Evolutionary conservation across 1,140 invertebrate genomes (phyloP).

Genomic region (Cardiocondyla obscurior): DNA sequence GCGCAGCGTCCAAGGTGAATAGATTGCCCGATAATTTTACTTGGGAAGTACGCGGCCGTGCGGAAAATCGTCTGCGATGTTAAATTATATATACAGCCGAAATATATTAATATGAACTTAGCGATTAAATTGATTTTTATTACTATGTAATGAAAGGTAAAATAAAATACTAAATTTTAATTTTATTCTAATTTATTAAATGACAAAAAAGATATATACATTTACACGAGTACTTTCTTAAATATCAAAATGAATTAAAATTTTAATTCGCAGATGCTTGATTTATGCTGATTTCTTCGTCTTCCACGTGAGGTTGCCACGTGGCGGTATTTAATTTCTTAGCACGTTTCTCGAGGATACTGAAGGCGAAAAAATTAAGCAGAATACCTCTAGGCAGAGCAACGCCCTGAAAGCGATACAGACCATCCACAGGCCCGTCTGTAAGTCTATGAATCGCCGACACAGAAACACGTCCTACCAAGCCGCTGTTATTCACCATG

Average conservation of each 20-base stretch:
- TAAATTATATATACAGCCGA: slow-evolving; percentile 39
- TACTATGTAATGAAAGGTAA: neutral
- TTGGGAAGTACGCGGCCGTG: slow-evolving; percentile 74
- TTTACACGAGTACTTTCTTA: slow-evolving; percentile 25
- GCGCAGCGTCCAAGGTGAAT: slow-evolving; percentile 74
- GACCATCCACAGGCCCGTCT: slow-evolving; percentile 83
- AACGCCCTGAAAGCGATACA: slow-evolving; percentile 96
- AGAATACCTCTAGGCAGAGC: slow-evolving; percentile 91
- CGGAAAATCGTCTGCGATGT: slow-evolving; percentile 16
- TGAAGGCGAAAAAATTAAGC: slow-evolving; percentile 93
- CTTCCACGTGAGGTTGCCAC: slow-evolving; percentile 68
- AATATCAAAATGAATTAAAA: neutral
- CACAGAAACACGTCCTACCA: slow-evolving; percentile 90
- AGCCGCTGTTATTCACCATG: slow-evolving; percentile 90
- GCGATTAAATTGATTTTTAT: neutral
- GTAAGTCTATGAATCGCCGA: slow-evolving; percentile 89
- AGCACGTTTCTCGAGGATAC: slow-evolving; percentile 90
- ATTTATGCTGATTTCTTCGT: neutral
- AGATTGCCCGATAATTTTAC: slow-evolving; percentile 76
- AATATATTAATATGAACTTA: slow-evolving; percentile 56
- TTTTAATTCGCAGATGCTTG: neutral
- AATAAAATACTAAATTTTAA: slow-evolving; percentile 24
- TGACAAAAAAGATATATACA: slow-evolving; percentile 19
- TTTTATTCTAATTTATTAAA: neutral
- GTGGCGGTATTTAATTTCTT: slow-evolving; percentile 85